A percentile compares a stretch with the other conserved stretches of the same genome.
phyloP scores from a whole-genome alignment of 2,113 vertebrate species.

The Stercorarius parasiticus region DNA sequence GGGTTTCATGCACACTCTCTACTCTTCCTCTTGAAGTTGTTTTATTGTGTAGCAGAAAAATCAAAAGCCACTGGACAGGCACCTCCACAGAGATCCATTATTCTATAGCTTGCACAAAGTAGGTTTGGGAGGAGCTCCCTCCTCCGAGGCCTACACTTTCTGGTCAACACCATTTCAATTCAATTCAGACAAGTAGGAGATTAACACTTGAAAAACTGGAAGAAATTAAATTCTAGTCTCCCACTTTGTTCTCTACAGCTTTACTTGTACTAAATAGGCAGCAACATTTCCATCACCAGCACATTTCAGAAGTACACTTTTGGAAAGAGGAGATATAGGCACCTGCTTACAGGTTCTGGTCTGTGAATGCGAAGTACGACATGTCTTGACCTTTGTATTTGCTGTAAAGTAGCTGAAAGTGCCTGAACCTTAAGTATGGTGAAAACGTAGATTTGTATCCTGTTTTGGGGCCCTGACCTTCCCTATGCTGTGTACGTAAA shows the following conservation, averaged over 20 bases:
- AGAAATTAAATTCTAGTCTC: neutral
- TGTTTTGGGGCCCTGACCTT: neutral
- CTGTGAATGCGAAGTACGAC: neutral
- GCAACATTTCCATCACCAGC: neutral
- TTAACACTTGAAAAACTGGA: neutral
- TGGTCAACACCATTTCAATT: neutral
- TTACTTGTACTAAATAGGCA: neutral
- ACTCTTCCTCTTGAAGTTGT: neutral
- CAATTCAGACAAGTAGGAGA: neutral
- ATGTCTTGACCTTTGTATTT: neutral
- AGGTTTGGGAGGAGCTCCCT: neutral
- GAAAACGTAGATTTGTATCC: neutral
- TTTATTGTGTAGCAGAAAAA: neutral
- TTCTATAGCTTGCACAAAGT: neutral
- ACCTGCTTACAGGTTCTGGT: neutral
- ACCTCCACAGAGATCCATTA: neutral
- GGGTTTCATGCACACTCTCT: neutral
- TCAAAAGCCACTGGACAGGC: neutral
- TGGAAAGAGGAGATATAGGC: neutral
- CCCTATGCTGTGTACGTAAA: neutral
- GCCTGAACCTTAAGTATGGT: neutral
- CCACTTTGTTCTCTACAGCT: neutral
- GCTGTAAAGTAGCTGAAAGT: neutral
- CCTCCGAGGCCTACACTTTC: fast-evolving
- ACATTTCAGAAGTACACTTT: neutral